Conservation (phyloP, 2,113 vertebrate genomes). For the Muntiacus muntjak region DNA sequence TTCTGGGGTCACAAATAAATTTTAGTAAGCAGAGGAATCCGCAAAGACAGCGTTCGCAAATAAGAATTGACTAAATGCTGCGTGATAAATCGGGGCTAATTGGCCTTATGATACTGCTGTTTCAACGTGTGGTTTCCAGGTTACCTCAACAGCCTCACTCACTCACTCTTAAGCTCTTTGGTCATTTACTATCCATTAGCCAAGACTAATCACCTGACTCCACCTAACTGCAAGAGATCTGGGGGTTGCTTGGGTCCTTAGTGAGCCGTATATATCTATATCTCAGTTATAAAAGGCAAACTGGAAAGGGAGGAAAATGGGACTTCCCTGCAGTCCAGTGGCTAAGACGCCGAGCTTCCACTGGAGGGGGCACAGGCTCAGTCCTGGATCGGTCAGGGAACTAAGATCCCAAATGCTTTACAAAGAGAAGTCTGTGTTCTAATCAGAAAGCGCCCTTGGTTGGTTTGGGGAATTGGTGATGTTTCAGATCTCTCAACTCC, state of each 20-base stretch:
- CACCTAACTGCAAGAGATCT: neutral
- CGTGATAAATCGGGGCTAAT: neutral
- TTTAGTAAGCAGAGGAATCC: neutral
- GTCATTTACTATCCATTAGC: neutral
- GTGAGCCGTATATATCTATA: neutral
- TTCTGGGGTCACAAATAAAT: neutral
- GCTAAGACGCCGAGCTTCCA: neutral
- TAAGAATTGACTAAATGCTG: neutral
- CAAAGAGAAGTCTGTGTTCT: neutral
- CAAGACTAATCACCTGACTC: neutral
- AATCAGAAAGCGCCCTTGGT: neutral
- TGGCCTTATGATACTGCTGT: neutral
- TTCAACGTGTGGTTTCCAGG: neutral
- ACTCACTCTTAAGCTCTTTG: neutral
- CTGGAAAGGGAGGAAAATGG: neutral
- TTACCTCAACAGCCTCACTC: neutral
- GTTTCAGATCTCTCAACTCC: neutral
- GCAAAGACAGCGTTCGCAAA: neutral
- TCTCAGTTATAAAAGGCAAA: neutral
- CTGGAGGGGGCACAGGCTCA: neutral
- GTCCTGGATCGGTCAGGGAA: rapidly evolving
- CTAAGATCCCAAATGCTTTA: neutral
- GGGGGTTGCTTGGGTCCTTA: neutral
- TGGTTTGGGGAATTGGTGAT: neutral
- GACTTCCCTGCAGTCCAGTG: neutral